Evolutionary conservation across 2,113 vertebrate genomes (phyloP).

Genomic region (Gasterosteus nipponicus): DNA sequence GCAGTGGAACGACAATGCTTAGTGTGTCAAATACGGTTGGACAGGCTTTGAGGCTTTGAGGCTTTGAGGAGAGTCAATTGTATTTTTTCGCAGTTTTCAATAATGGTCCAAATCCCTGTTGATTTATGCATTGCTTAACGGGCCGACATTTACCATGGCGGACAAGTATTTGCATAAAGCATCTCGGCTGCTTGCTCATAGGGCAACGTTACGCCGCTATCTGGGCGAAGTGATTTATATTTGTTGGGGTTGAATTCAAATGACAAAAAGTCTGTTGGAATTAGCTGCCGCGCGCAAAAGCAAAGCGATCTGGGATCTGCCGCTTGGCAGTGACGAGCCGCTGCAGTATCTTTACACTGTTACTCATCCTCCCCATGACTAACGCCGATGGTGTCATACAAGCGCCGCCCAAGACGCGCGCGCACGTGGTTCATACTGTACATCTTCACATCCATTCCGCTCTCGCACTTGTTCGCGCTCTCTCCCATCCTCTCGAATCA

Average conservation of each 20-base stretch:
- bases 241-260: not conserved
- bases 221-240: not conserved
- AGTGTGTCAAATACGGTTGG: not conserved
- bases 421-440: slow-evolving; percentile 46
- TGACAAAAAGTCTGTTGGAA: not conserved
- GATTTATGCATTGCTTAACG: not conserved
- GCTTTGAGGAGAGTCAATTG: not conserved
- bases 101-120: not conserved
- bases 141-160: not conserved
- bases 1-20: too few species aligned
- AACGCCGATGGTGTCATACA: slow-evolving; percentile 70
- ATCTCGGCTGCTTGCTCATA: not conserved
- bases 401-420: slow-evolving; percentile 50
- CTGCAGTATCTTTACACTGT: slow-evolving; percentile 65
- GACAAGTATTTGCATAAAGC: not conserved
- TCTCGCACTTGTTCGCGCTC: slow-evolving; percentile 52
- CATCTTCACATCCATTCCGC: slow-evolving; percentile 66
- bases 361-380: slow-evolving; percentile 73
- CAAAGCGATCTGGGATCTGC: slow-evolving; percentile 43
- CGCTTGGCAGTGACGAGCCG: slow-evolving; percentile 56
- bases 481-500: slow-evolving; percentile 65
- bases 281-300: slow-evolving; percentile 25
- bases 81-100: not conserved
- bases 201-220: not conserved
- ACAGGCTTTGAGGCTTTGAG: too few species aligned